phyloP scores from a whole-genome alignment of 2,888 invertebrate species.

The Thalpophila matura region DNA sequence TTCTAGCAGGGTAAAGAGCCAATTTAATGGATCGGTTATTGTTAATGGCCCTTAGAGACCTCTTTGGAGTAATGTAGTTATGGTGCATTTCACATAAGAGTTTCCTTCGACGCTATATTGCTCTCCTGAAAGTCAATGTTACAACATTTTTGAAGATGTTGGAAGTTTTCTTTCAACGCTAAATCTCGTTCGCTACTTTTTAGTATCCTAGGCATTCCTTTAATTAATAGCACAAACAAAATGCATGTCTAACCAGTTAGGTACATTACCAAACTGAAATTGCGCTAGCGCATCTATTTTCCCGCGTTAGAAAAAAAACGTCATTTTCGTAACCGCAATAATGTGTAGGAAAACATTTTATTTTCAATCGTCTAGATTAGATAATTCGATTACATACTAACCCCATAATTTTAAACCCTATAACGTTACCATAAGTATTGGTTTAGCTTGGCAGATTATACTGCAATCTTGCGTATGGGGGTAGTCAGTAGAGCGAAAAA shows the following conservation, averaged over 20 bases:
- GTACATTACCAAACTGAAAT: conserved; percentile 8
- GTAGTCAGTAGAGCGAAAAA: conserved; percentile 74
- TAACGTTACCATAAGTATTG: conserved; percentile 12
- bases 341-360: conserved; percentile 59
- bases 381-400: conserved; percentile 57
- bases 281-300: conserved; percentile 7
- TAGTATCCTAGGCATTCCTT: no score
- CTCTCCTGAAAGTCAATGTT: no score
- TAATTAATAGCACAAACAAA: no score
- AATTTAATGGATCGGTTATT: no score
- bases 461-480: conserved; percentile 28
- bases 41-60: no score
- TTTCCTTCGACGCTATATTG: no score
- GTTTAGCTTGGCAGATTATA: conserved; percentile 22
- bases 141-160: no score
- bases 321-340: conserved; percentile 48
- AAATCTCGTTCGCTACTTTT: no score
- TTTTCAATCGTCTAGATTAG: conserved; percentile 62
- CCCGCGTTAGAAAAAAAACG: conserved; percentile 36
- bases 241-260: neutral
- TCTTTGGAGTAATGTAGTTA: no score
- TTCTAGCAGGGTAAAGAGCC: no score
- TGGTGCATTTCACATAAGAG: no score
- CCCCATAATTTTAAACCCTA: conserved; percentile 19
- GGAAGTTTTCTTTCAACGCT: no score